phyloP scores from a whole-genome alignment of 1,140 invertebrate genomes.

The Caenorhabditis inopinata region DNA sequence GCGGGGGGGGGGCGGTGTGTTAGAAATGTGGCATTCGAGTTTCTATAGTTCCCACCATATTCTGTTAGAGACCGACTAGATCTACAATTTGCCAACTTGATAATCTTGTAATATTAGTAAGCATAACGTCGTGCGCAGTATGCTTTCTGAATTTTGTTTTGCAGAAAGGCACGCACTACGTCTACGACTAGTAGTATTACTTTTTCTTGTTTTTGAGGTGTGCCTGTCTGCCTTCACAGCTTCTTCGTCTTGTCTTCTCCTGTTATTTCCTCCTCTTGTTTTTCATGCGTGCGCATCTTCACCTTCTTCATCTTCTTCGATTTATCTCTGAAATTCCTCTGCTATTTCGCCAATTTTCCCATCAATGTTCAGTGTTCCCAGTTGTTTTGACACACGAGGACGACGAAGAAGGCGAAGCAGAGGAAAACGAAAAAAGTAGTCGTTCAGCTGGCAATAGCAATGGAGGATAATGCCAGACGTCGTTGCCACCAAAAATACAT shows the following conservation, averaged over 20 bases:
- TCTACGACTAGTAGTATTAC: neutral
- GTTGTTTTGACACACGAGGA: constrained; percentile 21
- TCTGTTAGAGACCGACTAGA: too few relatives aligned
- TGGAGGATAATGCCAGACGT: constrained; percentile 1
- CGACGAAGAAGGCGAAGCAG: neutral
- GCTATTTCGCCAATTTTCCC: too few relatives aligned
- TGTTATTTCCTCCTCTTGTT: neutral
- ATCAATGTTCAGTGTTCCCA: neutral
- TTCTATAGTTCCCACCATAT: too few relatives aligned
- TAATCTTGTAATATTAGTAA: too few relatives aligned
- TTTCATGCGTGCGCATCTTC: too few relatives aligned
- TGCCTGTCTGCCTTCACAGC: too few relatives aligned
- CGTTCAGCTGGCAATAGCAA: neutral
- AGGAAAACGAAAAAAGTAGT: neutral
- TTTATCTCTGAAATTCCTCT: neutral
- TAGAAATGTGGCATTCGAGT: too few relatives aligned
- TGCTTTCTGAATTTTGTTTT: too few relatives aligned
- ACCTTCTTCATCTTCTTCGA: neutral
- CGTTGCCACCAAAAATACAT: neutral
- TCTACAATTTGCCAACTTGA: too few relatives aligned
- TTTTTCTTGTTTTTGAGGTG: neutral
- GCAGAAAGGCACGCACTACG: neutral
- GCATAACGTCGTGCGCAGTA: too few relatives aligned
- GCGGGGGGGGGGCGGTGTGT: too few relatives aligned
- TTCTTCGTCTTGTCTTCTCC: neutral